These are phyloP conservation scores for Musca domestica DNA, from an alignment of 1,140 invertebrate species.

Conservation along the genomic window DNA sequence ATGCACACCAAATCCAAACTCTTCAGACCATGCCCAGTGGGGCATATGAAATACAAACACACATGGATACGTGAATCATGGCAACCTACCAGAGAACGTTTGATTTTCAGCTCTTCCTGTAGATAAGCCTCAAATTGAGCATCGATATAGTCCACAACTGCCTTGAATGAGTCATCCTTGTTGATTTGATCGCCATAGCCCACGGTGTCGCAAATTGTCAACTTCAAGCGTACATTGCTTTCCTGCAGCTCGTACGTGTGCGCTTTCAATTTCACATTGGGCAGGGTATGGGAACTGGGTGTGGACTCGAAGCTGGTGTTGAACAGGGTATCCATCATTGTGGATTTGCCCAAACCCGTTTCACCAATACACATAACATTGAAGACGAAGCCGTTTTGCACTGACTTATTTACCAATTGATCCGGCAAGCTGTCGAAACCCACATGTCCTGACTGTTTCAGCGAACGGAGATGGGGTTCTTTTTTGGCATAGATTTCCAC, in stretches of 20 bases:
- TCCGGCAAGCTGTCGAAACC: slow-evolving; percentile 98
- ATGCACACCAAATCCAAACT: slow-evolving; percentile 98
- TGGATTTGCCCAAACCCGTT: slow-evolving; percentile 98
- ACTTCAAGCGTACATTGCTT: slow-evolving; percentile 92
- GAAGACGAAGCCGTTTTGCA: slow-evolving; percentile 96
- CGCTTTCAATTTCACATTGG: slow-evolving; percentile 92
- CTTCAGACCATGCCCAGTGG: slow-evolving; percentile 87
- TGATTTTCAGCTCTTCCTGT: slow-evolving; percentile 98
- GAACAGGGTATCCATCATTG: slow-evolving; percentile 98
- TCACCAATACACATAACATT: slow-evolving; percentile 98
- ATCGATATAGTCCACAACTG: slow-evolving; percentile 98
- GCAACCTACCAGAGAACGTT: slow-evolving; percentile 82
- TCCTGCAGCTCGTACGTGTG: slow-evolving; percentile 97
- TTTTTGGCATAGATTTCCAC: slow-evolving; percentile 23
- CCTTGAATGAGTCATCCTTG: slow-evolving; percentile 97
- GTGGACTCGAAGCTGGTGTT: slow-evolving; percentile 97
- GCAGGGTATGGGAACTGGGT: slow-evolving; percentile 86
- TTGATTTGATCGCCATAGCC: slow-evolving; percentile 99
- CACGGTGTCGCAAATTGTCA: slow-evolving; percentile 96
- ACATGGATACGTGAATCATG: slow-evolving; percentile 96
- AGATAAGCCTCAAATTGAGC: slow-evolving; percentile 97
- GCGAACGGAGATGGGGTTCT: slow-evolving; percentile 65
- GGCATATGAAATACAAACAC: slow-evolving; percentile 98
- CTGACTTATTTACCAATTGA: slow-evolving; percentile 96
- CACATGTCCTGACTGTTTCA: slow-evolving; percentile 94